A percentile compares a stretch with the other conserved stretches of the same genome.
These are phyloP conservation scores for Leucopsar rothschildi DNA, from an alignment of 2,113 vertebrate genomes.

Conservation along the genomic window DNA sequence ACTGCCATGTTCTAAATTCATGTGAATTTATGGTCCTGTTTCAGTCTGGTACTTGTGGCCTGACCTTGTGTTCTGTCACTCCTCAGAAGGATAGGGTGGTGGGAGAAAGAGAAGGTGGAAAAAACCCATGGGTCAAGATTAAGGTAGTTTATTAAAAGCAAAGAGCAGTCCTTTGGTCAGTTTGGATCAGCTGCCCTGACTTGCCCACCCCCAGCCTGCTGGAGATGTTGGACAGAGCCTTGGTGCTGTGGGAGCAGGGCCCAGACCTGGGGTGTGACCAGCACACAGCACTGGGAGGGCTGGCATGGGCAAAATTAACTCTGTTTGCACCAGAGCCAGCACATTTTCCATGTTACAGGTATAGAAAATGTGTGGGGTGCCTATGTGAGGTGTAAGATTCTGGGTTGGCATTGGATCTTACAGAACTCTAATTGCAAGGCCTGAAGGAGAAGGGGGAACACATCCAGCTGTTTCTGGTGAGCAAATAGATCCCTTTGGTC, in stretches of 20 bases:
- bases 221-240: neutral
- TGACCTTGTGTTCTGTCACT: neutral
- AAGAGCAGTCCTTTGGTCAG: neutral
- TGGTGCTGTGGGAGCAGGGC: neutral
- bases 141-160: neutral
- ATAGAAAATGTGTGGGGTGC: neutral
- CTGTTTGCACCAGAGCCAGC: neutral
- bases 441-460: neutral
- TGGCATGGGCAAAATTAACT: neutral
- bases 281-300: neutral
- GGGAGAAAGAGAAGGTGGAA: neutral
- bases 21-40: neutral
- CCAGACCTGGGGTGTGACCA: neutral
- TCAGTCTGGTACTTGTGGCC: neutral
- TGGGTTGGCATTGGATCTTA: neutral
- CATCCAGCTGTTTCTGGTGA: neutral
- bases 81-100: fast-evolving
- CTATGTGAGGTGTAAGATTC: neutral
- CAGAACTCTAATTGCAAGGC: neutral
- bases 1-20: neutral
- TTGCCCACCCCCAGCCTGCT: neutral
- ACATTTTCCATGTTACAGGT: neutral
- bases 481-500: neutral
- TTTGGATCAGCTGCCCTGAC: neutral
- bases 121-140: neutral